Base-by-base conservation (phyloP, 2,113 vertebrate genomes). In the Cyprinodon brontotheroides region DNA sequence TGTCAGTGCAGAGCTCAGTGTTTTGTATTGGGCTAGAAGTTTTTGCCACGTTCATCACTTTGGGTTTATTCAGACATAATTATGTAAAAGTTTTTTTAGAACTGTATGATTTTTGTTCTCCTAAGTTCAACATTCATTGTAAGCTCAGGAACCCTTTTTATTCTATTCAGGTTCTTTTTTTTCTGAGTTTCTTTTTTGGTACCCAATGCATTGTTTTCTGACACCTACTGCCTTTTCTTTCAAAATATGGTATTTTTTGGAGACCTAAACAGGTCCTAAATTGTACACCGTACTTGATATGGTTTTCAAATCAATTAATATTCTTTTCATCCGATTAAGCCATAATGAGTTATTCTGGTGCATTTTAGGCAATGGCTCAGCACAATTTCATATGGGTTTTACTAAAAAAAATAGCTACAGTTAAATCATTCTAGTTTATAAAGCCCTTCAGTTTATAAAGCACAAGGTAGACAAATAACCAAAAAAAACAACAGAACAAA, bases 401-500 rank as follows among this genome's bases (percentile, higher is more conserved):
- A 70, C 20, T 29, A 38, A 22, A 50, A 50, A 29, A 68, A 53
- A n/a, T 29, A 22, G n/a, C 64, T 22, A 29, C 22, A 47, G 64
- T 68, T 48, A 53, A 38, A 15, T 36, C 47, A 50, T 36, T 68
- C 47, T 53, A 29, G 29, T 3, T 15, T 45, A 68, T 17, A 68
- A 68, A 68, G 48, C n/a, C 45, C 36, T 61, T 37, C 29, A 11
- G 69, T 59, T 74, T 48, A 61, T 72, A 67, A 43, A 78, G 38
- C 37, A 69, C 61, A 68, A 7, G 38, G 6, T 69, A 36, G 43
- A 75, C 64, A 70, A 76, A 78, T 6, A 70, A n/a, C 36, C 77
- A 41, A 82, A 78, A 75, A n/a, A 78, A 17, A 48, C 61, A 45
- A 75, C 72, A 66, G 40, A 70, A 75, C 9, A 20, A 62, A 70